Evolutionary conservation across 2,888 invertebrate genomes (phyloP), one percentile per base, ranked within the genome.

Genomic region (Parnassius glacialis): DNA sequence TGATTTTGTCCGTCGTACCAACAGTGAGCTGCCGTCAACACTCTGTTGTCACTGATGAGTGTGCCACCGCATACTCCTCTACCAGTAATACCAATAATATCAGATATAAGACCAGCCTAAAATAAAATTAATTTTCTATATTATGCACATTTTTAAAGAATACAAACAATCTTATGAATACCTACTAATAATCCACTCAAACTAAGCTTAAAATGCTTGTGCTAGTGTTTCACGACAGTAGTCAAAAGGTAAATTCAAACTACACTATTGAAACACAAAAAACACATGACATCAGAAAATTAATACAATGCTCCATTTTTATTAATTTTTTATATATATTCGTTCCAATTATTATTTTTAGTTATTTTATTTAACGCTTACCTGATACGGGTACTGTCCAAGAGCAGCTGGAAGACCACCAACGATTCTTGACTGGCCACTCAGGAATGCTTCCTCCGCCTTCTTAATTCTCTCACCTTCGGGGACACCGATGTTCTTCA

Each of bases 1-100:
- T 81, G 82, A 66, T 79, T 70, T 0, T 25, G 0, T n/a, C 86
- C 86, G 54, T 86, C 86, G 47, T 63, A 75, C 85, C 85, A 86
- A 68, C 85, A 86, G 65, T 85, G 85, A n/a, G 85, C 85, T 44
- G 85, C 85, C 0, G 84, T 84, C 11, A 80, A 42, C 1, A 83
- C 69, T 10, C 78, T 72, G 57, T 66, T 68, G 2, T 61, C 3
- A 25, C 65, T 75, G 47, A 85, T 34, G 0, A 86, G 69, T 3
- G 81, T 76, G 51, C 75, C 84, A 2, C 86, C 85, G 53, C 86
- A 85, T 0, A 85, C 65, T 42, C 77, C 81, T 2, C 69, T 70
- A 12, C 74, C 75, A 16, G 51, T 57, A 0, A 67, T 52, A 16
- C 72, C 74, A 5, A 72, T 41, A 10, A 80, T 65, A 53, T 78